Evolutionary conservation across 2,888 invertebrate genomes (phyloP).

Genomic region (Elgonia sp.): DNA sequence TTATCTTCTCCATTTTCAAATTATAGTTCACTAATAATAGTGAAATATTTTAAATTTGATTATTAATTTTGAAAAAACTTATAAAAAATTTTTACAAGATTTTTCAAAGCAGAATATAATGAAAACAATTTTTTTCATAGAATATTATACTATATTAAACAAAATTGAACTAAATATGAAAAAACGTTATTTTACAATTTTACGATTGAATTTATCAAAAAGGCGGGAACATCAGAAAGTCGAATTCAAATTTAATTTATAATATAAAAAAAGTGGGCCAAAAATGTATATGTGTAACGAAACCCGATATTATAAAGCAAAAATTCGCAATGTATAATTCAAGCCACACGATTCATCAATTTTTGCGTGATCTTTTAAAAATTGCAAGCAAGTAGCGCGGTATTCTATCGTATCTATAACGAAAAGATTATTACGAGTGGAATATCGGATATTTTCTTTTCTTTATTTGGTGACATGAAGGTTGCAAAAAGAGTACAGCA

Average conservation of each 20-base stretch:
- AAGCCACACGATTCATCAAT: conserved; percentile 31
- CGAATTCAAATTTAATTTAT: neutral
- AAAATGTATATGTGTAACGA: neutral
- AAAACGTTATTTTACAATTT: too few relatives aligned
- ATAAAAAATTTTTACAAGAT: too few relatives aligned
- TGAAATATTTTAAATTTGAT: too few relatives aligned
- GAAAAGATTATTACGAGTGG: conserved; percentile 54
- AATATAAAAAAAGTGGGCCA: too few relatives aligned
- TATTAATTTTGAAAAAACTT: too few relatives aligned
- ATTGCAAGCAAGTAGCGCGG: conserved; percentile 44
- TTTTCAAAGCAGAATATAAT: too few relatives aligned
- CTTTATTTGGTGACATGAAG: conserved; percentile 66
- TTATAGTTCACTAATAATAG: too few relatives aligned
- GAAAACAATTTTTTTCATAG: too few relatives aligned
- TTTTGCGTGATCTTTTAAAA: conserved; percentile 57
- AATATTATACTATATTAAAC: too few relatives aligned
- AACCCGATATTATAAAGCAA: neutral
- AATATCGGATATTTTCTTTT: conserved; percentile 71
- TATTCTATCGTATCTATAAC: conserved; percentile 62
- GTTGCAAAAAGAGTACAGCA: conserved; percentile 59
- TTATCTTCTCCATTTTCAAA: too few relatives aligned
- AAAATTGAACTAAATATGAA: too few relatives aligned
- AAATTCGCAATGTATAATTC: conserved; percentile 27
- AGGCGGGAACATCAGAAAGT: neutral
- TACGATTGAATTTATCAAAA: too few relatives aligned